A percentile compares a stretch with the other conserved stretches of the same genome.
phyloP scores from a whole-genome alignment of 2,113 vertebrate species.

The Colistium nudipinnis region DNA sequence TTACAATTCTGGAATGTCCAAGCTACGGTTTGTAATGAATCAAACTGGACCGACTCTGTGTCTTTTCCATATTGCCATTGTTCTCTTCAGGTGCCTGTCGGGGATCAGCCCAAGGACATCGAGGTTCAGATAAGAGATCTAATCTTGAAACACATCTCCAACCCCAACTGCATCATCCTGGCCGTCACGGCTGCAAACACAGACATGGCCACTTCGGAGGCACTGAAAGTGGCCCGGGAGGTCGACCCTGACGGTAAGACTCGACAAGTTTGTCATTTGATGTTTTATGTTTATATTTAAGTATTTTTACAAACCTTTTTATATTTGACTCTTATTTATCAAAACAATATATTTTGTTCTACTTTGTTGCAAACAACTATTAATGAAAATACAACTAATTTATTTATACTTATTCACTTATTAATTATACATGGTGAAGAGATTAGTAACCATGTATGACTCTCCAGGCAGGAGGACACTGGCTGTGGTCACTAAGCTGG shows the following conservation, averaged over 20 bases:
- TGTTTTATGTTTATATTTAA: too few species aligned
- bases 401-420: too few species aligned
- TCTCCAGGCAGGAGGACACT: slow-evolving; percentile 92
- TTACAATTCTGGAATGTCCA: too few species aligned
- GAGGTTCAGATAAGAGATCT: slow-evolving; percentile 96
- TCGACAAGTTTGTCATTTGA: too few species aligned
- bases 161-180: slow-evolving; percentile 97
- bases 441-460: background rate
- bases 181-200: slow-evolving; percentile 98
- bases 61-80: slow-evolving; percentile 21
- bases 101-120: slow-evolving; percentile 97
- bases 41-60: background rate
- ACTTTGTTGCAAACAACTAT: too few species aligned
- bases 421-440: too few species aligned
- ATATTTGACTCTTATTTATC: too few species aligned
- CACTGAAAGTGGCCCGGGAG: slow-evolving; percentile 96
- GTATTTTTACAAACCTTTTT: too few species aligned
- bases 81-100: slow-evolving; percentile 91
- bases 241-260: slow-evolving; percentile 92
- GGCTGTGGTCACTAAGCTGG: slow-evolving; percentile 97
- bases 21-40: slow-evolving; percentile 15
- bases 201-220: slow-evolving; percentile 98
- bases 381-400: too few species aligned
- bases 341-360: too few species aligned
- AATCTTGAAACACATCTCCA: slow-evolving; percentile 96